Conservation (phyloP, 2,888 invertebrate species). For the Portevinia maculata region DNA sequence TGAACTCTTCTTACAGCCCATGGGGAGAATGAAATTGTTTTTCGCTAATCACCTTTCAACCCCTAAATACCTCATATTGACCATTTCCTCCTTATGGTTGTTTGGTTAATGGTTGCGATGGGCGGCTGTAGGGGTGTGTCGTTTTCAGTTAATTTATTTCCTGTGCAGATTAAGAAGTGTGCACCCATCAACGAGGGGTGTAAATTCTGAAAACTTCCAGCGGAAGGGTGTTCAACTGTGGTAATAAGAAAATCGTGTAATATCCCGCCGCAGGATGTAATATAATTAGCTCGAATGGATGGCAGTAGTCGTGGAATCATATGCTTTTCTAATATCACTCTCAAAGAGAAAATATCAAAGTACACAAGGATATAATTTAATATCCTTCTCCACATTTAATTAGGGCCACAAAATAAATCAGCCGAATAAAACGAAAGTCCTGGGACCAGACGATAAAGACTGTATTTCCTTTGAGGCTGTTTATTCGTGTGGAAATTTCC, state of each 20-base stretch:
- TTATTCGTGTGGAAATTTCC: conserved; percentile 4
- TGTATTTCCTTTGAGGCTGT: background rate
- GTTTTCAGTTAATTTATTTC: conserved; percentile 42
- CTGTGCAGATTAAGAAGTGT: conserved; percentile 20
- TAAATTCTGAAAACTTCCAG: background rate
- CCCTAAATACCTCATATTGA: conserved; percentile 27
- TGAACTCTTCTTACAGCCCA: conserved; percentile 20
- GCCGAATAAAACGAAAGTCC: conserved; percentile 24
- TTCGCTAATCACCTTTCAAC: conserved; percentile 51
- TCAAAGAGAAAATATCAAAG: conserved; percentile 1
- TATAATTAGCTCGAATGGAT: conserved; percentile 39
- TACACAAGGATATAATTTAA: conserved; percentile 10
- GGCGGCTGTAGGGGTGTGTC: conserved; percentile 5
- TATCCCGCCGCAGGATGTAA: conserved; percentile 51
- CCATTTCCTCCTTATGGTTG: conserved; percentile 43
- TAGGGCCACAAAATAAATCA: conserved; percentile 56
- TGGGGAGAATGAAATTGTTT: conserved; percentile 40
- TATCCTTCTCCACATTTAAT: conserved; percentile 33
- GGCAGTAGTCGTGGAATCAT: conserved; percentile 9
- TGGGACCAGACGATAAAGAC: background rate
- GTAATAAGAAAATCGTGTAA: conserved; percentile 41
- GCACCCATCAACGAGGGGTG: conserved; percentile 12
- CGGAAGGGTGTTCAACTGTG: conserved; percentile 13
- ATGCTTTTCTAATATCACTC: conserved; percentile 4
- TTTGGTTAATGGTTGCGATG: conserved; percentile 49